Percentiles rank a stretch among this genome's conserved stretches.
These are phyloP conservation scores for Acronicta psi DNA, from an alignment of 2,888 invertebrate species.

Conservation along the genomic window DNA sequence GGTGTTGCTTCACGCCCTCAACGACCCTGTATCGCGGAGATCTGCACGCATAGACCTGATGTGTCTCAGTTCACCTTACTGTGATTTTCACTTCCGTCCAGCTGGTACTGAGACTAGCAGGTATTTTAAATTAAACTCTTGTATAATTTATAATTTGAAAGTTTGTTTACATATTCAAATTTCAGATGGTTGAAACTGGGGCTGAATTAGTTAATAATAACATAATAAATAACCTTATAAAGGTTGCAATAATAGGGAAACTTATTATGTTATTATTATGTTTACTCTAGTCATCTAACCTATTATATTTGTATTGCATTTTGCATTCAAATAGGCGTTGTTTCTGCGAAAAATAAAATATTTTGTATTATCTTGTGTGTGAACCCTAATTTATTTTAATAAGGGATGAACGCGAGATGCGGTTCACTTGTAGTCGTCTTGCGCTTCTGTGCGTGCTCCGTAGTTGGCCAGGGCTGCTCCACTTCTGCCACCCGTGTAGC, in stretches of 20 bases:
- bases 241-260: too few relatives aligned
- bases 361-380: background rate
- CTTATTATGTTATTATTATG: too few relatives aligned
- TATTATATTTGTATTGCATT: too few relatives aligned
- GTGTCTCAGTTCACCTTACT: slow-evolving; percentile 96
- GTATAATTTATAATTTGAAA: background rate
- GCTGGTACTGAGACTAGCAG: slow-evolving; percentile 92
- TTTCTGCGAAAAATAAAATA: too few relatives aligned
- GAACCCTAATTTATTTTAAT: background rate
- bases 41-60: slow-evolving; percentile 94
- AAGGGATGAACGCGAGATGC: slow-evolving; percentile 93
- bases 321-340: too few relatives aligned
- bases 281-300: too few relatives aligned
- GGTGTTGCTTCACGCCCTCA: slow-evolving; percentile 94
- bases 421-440: slow-evolving; percentile 95
- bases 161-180: too few relatives aligned
- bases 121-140: slow-evolving; percentile 73
- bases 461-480: slow-evolving; percentile 97
- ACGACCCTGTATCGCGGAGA: slow-evolving; percentile 94
- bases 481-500: slow-evolving; percentile 94
- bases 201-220: too few relatives aligned
- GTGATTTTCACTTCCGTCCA: slow-evolving; percentile 95
- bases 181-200: too few relatives aligned
- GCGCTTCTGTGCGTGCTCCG: slow-evolving; percentile 95
- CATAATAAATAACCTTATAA: too few relatives aligned